phyloP scores from a whole-genome alignment of 2,888 invertebrate species.

The Scaptodrosophila latifasciaeformis region DNA sequence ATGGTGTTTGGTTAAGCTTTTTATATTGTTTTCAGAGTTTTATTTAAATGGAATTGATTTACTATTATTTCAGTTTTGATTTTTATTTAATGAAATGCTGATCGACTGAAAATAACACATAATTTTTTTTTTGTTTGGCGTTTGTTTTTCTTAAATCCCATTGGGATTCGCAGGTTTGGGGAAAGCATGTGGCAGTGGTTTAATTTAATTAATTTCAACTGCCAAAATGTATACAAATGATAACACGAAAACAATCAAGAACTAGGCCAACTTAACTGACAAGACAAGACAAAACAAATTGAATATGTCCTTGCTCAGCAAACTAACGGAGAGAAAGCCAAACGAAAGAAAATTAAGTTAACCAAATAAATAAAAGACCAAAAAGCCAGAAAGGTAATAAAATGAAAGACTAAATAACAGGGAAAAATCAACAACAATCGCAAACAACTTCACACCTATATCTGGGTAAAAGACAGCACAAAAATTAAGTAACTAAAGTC shows the following conservation, averaged over 20 bases:
- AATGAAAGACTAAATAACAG: constrained; percentile 1
- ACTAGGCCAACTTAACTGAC: constrained; percentile 3
- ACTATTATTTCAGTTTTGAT: no score
- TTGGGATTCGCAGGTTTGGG: no score
- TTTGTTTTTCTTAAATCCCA: not conserved
- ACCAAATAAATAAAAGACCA: constrained; percentile 49
- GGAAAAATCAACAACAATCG: constrained; percentile 15
- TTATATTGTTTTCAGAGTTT: no score
- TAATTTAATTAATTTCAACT: constrained; percentile 51
- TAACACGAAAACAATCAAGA: not conserved
- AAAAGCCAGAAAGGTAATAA: constrained; percentile 38
- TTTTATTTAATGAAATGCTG: no score
- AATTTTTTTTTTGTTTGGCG: not conserved
- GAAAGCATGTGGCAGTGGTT: no score
- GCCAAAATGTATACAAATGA: not conserved
- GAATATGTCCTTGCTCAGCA: no score
- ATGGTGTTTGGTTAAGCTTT: no score
- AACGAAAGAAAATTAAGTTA: not conserved
- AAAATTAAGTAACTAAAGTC: constrained; percentile 48
- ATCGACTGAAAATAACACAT: no score
- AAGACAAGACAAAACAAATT: constrained; percentile 23
- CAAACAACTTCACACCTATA: constrained; percentile 40
- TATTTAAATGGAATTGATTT: no score
- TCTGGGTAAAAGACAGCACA: constrained; percentile 1
- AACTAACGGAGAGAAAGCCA: not conserved